Evolutionary conservation across 2,888 invertebrate genomes (phyloP).

Genomic region (Sinhomidia bicolor): DNA sequence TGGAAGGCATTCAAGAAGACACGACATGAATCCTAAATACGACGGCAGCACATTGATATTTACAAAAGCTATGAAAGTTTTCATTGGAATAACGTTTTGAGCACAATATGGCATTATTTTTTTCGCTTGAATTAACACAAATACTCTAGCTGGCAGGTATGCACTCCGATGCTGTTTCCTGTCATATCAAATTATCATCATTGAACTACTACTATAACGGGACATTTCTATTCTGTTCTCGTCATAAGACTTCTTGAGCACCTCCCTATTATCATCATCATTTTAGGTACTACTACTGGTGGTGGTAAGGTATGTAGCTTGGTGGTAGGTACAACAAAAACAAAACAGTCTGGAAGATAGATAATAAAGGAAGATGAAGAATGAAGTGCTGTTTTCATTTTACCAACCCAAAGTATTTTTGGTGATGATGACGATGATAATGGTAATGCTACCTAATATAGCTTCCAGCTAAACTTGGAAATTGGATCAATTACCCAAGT

Average conservation of each 20-base stretch:
- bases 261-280: neutral
- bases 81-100: neutral
- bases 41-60: no score
- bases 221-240: no score
- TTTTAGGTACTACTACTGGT: no score
- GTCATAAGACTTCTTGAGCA: no score
- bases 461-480: neutral
- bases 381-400: no score
- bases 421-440: no score
- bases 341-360: no score
- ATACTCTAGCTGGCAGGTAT: neutral
- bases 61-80: neutral
- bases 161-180: neutral
- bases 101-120: neutral
- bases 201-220: no score
- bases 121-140: neutral
- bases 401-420: no score
- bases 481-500: neutral
- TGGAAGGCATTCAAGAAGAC: neutral
- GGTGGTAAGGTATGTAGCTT: no score
- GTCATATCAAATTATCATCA: neutral
- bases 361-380: no score
- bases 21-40: neutral
- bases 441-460: neutral
- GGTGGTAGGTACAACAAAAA: no score